A percentile compares a stretch with the other conserved stretches of the same genome.
These are phyloP conservation scores for Leptinotarsa tumamoca DNA, from an alignment of 2,888 invertebrate species.

Conservation along the genomic window DNA sequence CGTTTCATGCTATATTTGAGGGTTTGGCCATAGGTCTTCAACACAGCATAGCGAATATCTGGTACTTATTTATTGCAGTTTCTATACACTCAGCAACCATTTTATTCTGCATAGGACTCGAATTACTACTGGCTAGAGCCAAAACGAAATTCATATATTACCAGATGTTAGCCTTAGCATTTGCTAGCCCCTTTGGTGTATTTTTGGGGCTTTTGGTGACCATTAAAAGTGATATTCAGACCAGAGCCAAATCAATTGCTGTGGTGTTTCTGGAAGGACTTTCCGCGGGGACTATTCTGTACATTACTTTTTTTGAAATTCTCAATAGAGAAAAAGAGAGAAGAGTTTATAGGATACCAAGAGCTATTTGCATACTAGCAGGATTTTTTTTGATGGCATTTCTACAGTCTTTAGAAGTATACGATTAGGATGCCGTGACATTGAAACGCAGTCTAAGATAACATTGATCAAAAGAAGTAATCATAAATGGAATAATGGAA, in stretches of 20 bases:
- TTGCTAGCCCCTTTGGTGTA: conserved; percentile 69
- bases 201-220: conserved; percentile 66
- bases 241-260: conserved; percentile 62
- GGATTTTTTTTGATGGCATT: conserved; percentile 65
- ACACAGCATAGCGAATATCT: conserved; percentile 65
- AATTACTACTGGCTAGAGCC: conserved; percentile 67
- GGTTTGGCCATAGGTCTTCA: conserved; percentile 70
- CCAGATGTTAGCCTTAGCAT: conserved; percentile 66
- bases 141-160: conserved; percentile 62
- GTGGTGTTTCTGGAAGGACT: conserved; percentile 66
- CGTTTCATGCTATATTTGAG: conserved; percentile 70
- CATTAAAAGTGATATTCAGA: conserved; percentile 60
- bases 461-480: too few species aligned
- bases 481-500: too few species aligned
- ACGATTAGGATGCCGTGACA: neutral
- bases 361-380: conserved; percentile 62
- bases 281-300: conserved; percentile 69
- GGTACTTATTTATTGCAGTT: conserved; percentile 69
- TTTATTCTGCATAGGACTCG: conserved; percentile 69
- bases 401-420: conserved; percentile 54
- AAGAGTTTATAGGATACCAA: conserved; percentile 59
- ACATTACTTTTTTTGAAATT: conserved; percentile 70
- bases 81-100: conserved; percentile 70
- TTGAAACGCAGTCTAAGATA: too few species aligned
- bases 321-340: conserved; percentile 66